phyloP scores from a whole-genome alignment of 2,113 vertebrate species.

The Prietella phreatophila region DNA sequence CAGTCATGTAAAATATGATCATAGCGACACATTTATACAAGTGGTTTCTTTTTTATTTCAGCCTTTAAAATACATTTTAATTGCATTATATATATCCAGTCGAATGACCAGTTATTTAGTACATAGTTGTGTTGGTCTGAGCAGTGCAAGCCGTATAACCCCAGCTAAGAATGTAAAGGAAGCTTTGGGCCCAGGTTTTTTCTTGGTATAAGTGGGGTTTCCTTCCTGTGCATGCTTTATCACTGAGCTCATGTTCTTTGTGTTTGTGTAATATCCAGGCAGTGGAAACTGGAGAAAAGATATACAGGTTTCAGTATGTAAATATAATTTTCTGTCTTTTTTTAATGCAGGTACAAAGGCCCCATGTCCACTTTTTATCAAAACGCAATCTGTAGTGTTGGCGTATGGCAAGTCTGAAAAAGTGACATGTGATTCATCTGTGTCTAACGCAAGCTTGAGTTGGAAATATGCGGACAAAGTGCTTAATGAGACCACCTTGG shows the following conservation, averaged over 20 bases:
- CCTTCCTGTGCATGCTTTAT: conserved; percentile 2
- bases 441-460: background rate
- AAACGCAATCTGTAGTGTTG: background rate
- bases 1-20: background rate
- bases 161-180: conserved; percentile 23
- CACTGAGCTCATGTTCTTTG: background rate
- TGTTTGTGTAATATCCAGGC: background rate
- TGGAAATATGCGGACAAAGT: background rate
- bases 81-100: background rate
- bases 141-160: background rate
- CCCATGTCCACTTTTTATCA: conserved; percentile 31
- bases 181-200: background rate
- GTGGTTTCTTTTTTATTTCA: background rate
- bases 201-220: background rate
- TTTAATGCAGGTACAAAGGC: conserved; percentile 35
- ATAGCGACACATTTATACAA: background rate
- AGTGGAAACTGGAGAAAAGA: background rate
- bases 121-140: background rate
- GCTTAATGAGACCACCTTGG: background rate
- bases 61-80: background rate
- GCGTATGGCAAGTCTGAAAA: background rate
- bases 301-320: background rate
- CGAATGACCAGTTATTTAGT: background rate
- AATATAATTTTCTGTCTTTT: background rate
- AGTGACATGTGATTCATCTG: background rate